phyloP scores from a whole-genome alignment of 2,113 vertebrate genomes.

The Riparia riparia region DNA sequence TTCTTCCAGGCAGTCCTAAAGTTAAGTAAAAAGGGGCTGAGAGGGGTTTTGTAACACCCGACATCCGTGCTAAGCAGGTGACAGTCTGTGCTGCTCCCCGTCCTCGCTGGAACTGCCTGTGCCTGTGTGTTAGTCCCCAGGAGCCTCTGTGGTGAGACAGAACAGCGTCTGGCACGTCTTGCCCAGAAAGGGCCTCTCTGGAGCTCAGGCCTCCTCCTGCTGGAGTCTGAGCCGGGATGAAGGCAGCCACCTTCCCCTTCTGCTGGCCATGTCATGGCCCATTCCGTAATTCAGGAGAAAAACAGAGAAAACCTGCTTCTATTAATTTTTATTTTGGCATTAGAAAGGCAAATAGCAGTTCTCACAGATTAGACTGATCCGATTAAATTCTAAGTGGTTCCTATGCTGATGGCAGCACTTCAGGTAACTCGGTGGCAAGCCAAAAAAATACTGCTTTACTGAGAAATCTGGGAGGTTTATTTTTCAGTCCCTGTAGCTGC shows the following conservation, averaged over 20 bases:
- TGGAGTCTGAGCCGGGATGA: rapidly evolving
- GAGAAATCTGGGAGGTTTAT: neutral
- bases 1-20: neutral
- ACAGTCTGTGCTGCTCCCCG: neutral
- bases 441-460: neutral
- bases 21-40: neutral
- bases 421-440: neutral
- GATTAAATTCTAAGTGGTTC: neutral
- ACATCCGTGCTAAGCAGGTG: neutral
- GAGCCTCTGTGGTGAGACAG: neutral
- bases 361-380: neutral
- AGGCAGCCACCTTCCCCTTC: neutral
- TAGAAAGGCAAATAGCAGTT: neutral
- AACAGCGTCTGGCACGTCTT: rapidly evolving
- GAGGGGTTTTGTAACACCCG: neutral
- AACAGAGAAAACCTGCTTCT: neutral
- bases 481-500: neutral
- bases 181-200: neutral
- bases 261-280: rapidly evolving
- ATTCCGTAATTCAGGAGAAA: neutral
- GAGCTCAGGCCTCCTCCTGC: neutral
- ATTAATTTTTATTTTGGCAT: neutral
- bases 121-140: neutral
- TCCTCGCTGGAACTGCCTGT: neutral
- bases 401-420: neutral